These are phyloP conservation scores for Chloropsis hardwickii DNA, from an alignment of 2,113 vertebrate species.

Conservation along the genomic window DNA sequence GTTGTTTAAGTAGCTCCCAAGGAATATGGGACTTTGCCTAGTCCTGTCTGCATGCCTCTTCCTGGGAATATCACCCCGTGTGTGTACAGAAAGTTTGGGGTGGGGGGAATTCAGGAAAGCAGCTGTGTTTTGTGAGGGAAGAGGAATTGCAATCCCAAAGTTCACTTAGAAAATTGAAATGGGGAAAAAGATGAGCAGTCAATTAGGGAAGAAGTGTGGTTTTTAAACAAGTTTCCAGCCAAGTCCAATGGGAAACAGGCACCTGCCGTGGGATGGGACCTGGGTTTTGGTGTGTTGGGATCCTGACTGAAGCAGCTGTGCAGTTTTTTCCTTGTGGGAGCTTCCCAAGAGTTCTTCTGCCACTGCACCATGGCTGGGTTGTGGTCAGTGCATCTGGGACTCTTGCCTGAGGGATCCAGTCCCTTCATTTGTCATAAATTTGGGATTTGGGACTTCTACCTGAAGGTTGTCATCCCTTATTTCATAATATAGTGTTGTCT, in stretches of 20 bases:
- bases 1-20: background rate
- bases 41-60: background rate
- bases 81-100: background rate
- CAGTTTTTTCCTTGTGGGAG: background rate
- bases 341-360: background rate
- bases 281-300: background rate
- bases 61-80: rapidly evolving
- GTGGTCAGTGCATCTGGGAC: background rate
- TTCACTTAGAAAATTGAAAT: background rate
- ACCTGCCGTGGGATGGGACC: background rate
- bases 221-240: background rate
- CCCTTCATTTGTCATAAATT: background rate
- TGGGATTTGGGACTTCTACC: background rate
- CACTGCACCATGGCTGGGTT: rapidly evolving
- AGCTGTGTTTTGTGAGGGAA: rapidly evolving
- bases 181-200: background rate
- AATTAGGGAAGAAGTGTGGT: background rate
- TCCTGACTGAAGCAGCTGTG: background rate
- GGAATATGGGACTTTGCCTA: background rate
- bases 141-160: background rate
- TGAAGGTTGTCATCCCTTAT: background rate
- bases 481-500: background rate
- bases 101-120: background rate
- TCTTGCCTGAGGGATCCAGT: background rate
- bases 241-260: background rate